Conservation (phyloP, 2,888 invertebrate species). For the Harpalus rubripes region DNA sequence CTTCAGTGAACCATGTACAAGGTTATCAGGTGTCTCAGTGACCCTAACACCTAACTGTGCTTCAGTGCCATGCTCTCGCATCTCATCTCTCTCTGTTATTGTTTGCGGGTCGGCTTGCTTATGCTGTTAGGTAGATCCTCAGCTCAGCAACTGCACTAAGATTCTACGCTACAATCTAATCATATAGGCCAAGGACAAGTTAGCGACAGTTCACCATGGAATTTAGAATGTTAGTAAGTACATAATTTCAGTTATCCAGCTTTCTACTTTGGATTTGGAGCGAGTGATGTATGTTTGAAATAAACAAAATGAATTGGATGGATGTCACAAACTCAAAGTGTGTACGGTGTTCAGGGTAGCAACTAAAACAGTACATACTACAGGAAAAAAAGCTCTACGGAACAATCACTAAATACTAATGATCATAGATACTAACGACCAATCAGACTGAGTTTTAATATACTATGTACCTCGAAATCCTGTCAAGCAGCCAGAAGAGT, state of each 20-base stretch:
- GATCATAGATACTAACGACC: constrained; percentile 68
- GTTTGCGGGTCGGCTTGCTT: constrained; percentile 61
- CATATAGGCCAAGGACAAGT: constrained; percentile 61
- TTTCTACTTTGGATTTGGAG: constrained; percentile 70
- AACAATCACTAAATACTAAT: constrained; percentile 75
- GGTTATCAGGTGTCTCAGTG: constrained; percentile 61
- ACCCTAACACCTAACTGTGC: constrained; percentile 59
- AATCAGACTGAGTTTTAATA: constrained; percentile 73
- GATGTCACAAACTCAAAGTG: constrained; percentile 67
- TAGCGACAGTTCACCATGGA: constrained; percentile 54
- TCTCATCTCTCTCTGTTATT: constrained; percentile 62
- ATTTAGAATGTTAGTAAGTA: constrained; percentile 56
- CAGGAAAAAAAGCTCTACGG: constrained; percentile 75
- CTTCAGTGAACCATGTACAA: constrained; percentile 66
- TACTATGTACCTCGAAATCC: constrained; percentile 90
- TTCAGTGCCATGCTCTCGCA: constrained; percentile 67
- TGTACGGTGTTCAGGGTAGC: constrained; percentile 70
- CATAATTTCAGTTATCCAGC: constrained; percentile 71
- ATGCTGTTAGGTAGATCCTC: constrained; percentile 62
- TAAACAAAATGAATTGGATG: constrained; percentile 56
- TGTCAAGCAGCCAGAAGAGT: constrained; percentile 84
- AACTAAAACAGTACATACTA: constrained; percentile 77
- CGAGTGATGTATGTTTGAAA: constrained; percentile 58
- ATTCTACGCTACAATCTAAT: constrained; percentile 63
- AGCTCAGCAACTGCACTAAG: constrained; percentile 64